Base-by-base conservation (phyloP, 2,113 vertebrate species). In the Crypturellus undulatus region DNA sequence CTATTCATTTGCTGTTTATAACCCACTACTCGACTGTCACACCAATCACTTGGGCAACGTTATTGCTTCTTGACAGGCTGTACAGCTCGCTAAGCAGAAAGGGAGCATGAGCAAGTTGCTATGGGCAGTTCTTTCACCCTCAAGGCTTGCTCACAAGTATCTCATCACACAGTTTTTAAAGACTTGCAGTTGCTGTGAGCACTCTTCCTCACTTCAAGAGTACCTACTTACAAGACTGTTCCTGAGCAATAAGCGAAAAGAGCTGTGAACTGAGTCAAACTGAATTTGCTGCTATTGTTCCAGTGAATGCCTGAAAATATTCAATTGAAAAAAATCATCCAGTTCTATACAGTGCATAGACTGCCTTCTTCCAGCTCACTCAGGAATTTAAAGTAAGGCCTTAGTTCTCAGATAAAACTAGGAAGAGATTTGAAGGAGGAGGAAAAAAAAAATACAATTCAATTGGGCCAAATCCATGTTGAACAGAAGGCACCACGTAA, bases 61-160 rank as follows among this genome's bases (percentile, higher is more conserved):
- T 58, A 62, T 24, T 28, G n/a, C 45, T 84, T 69, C 56, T 17
- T 51, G 49, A 42, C 40, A 68, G 60, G 36, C 40, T 87, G 65
- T 38, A 6, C 34, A 38, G 20, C 34, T 73, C 18, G 28, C 56
- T 51, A 36, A 71, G 54, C 3, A 72, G 60, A 80, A 87, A 24
- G 6, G 36, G 7, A 71, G 24, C 36, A 54, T 4, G 4, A 70
- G 38, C 1, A 7, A 12, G 38, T 28, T 0, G 0, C 19, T 52
- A 30, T 45, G 79, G 60, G 14, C 24, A 10, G 38, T 58, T 54
- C 21, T 8, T 45, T 87, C 38, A 58, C 38, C 79, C 67, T 32
- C 38, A 54, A 75, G 26, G 22, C 42, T 43, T 10, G 10, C 69
- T 63, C 24, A 40, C 17, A 36, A 68, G 12, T 32, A 59, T 34